Conservation (phyloP, 2,797 vertebrate species). For the Phyllotis vaccarum region DNA sequence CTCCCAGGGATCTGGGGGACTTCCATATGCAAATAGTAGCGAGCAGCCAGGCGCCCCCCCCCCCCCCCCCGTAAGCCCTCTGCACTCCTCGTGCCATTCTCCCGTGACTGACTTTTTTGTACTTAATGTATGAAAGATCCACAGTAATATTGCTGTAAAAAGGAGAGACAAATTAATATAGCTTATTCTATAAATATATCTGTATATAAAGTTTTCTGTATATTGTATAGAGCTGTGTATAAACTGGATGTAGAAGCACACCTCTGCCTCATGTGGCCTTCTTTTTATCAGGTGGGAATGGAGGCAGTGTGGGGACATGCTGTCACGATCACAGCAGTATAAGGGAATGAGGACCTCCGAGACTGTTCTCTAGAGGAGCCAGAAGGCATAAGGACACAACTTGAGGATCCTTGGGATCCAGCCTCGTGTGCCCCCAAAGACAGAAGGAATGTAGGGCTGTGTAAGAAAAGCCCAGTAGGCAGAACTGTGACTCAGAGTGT, state of each 20-base stretch:
- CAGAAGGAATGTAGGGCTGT: background rate
- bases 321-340: background rate
- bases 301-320: background rate
- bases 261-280: conserved; percentile 68
- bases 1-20: conserved; percentile 61
- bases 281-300: background rate
- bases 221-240: conserved; percentile 88
- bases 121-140: conserved; percentile 89
- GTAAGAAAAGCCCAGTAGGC: background rate
- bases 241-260: conserved; percentile 86
- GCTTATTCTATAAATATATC: conserved; percentile 89
- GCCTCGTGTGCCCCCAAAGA: background rate
- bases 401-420: background rate
- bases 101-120: conserved; percentile 85
- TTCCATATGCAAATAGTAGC: conserved; percentile 74
- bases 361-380: background rate
- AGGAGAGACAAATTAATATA: conserved; percentile 88
- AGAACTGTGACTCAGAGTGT: background rate
- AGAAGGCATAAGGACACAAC: background rate
- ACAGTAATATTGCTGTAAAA: conserved; percentile 89
- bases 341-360: background rate
- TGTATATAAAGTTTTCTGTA: conserved; percentile 90
- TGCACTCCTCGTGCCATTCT: conserved; percentile 82
- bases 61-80: conserved; percentile 75
- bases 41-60: conserved; percentile 54